phyloP scores from a whole-genome alignment of 2,113 vertebrate genomes.

The Plestiodon gilberti region DNA sequence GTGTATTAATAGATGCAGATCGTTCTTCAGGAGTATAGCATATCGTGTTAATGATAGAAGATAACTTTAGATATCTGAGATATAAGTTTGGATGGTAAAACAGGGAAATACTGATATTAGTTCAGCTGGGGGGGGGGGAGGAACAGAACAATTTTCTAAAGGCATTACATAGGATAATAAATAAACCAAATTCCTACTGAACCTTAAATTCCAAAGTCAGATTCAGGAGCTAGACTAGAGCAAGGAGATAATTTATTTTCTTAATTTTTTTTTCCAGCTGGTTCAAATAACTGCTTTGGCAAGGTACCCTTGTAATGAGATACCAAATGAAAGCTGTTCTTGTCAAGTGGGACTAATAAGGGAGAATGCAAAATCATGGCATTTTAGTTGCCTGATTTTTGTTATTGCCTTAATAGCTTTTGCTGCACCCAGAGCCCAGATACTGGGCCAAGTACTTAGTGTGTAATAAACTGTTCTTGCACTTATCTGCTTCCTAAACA shows the following conservation, averaged over 20 bases:
- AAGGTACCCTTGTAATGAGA: background rate
- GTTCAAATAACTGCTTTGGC: constrained; percentile 10
- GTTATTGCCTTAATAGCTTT: background rate
- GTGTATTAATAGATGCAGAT: background rate
- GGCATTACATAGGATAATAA: background rate
- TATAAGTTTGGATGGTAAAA: background rate
- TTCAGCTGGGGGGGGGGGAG: background rate
- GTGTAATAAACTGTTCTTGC: background rate
- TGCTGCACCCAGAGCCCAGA: background rate
- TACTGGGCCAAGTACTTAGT: background rate
- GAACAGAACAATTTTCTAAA: background rate
- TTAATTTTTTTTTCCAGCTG: background rate
- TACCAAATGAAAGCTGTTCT: background rate
- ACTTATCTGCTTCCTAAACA: background rate
- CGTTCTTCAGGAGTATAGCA: background rate
- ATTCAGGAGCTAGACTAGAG: constrained; percentile 18
- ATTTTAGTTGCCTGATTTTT: background rate
- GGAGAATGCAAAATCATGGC: background rate
- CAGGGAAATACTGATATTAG: background rate
- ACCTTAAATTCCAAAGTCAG: background rate
- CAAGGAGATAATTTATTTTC: background rate
- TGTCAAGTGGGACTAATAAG: background rate
- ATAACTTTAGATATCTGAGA: background rate
- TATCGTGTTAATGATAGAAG: background rate
- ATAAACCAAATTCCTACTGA: background rate